These are phyloP conservation scores for Zapus hudsonius DNA, from an alignment of 2,113 vertebrate species.

Conservation along the genomic window DNA sequence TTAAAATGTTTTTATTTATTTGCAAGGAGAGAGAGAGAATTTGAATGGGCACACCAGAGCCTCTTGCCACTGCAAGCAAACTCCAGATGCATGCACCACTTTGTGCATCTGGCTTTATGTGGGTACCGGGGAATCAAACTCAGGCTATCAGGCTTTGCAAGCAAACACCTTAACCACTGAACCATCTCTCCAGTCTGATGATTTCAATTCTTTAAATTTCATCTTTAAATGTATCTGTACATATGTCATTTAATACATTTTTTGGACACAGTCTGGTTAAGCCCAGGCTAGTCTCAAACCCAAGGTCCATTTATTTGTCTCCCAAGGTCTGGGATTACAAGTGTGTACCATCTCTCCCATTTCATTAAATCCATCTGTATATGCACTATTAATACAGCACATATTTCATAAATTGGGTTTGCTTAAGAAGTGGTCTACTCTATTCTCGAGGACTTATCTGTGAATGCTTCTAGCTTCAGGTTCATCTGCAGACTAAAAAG, in stretches of 20 bases:
- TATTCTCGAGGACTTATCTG: neutral
- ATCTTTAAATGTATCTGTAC: neutral
- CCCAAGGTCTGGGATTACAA: neutral
- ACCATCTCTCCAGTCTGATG: no score
- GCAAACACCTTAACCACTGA: no score
- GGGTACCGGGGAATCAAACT: no score
- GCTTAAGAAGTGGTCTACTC: neutral
- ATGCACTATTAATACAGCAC: neutral
- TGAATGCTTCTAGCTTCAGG: neutral
- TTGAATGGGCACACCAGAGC: no score
- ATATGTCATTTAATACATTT: neutral
- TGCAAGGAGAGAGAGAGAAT: no score
- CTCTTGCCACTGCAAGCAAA: no score
- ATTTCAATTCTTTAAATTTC: neutral
- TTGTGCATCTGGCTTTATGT: no score
- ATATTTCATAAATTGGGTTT: neutral
- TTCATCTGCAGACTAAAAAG: neutral
- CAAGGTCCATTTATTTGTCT: no score
- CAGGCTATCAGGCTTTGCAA: no score
- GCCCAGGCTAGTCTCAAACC: neutral
- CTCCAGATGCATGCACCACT: no score
- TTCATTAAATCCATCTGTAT: neutral
- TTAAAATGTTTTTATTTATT: neutral
- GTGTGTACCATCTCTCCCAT: neutral
- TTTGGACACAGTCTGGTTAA: neutral